These are phyloP conservation scores for Linyphia triangularis DNA, from an alignment of 2,888 invertebrate genomes.

Conservation along the genomic window DNA sequence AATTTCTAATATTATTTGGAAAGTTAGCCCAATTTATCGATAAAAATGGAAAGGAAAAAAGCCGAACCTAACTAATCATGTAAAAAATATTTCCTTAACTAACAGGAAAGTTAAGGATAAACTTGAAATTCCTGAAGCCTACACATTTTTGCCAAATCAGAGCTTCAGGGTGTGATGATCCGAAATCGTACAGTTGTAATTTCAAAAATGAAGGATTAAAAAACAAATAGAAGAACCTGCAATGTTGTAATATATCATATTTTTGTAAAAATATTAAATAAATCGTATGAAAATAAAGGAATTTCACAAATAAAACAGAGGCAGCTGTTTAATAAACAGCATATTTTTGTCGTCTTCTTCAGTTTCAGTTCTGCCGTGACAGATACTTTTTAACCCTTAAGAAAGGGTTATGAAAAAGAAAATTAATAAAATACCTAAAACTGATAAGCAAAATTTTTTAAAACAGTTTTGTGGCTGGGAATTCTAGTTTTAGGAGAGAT, in stretches of 20 bases:
- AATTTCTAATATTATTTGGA: no score
- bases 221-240: not conserved
- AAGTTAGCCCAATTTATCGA: no score
- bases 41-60: no score
- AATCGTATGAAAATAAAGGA: not conserved
- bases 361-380: not conserved
- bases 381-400: not conserved
- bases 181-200: no score
- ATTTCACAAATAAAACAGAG: conserved; percentile 68
- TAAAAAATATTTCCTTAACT: conserved; percentile 16
- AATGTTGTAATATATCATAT: not conserved
- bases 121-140: conserved; percentile 50
- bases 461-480: no score
- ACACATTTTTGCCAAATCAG: conserved; percentile 55
- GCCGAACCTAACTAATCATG: no score
- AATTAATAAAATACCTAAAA: no score
- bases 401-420: not conserved
- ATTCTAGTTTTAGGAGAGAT: no score
- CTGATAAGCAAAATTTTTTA: no score
- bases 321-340: conserved; percentile 65
- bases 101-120: conserved; percentile 47
- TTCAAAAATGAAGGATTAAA: no score
- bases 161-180: conserved; percentile 23
- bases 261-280: not conserved
- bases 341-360: conserved; percentile 60